Evolutionary conservation across 1,140 invertebrate genomes (phyloP).

Genomic region (Pogonognathellus flavescens): DNA sequence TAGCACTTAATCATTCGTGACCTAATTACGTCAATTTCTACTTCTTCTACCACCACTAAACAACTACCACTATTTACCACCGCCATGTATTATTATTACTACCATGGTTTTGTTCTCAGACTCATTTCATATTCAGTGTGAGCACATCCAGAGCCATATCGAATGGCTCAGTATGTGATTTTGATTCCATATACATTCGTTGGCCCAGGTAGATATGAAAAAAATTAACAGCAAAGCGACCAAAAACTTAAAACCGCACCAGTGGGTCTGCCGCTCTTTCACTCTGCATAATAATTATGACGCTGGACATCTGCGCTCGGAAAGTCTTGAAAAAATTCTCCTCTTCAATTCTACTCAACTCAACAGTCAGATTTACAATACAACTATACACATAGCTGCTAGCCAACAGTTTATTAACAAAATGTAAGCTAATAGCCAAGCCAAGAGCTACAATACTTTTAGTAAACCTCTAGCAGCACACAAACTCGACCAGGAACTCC

Average conservation of each 20-base stretch:
- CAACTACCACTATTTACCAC: no score
- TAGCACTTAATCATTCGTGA: conserved; percentile 55
- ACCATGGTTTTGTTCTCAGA: no score
- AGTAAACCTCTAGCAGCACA: background rate
- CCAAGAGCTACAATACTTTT: conserved; percentile 13
- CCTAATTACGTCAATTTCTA: conserved; percentile 52
- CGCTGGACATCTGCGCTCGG: conserved; percentile 57
- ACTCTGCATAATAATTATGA: conserved; percentile 57
- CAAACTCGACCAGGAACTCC: conserved; percentile 12
- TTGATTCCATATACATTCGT: conserved; percentile 4
- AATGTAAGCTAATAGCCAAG: background rate
- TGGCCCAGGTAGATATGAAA: conserved; percentile 13
- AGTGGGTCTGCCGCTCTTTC: conserved; percentile 52
- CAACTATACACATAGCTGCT: conserved; percentile 1
- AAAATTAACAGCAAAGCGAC: conserved; percentile 28
- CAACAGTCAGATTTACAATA: conserved; percentile 42
- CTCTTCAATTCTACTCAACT: conserved; percentile 33
- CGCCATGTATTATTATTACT: no score
- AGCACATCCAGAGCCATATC: conserved; percentile 46
- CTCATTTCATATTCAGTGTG: conserved; percentile 51
- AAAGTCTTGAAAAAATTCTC: conserved; percentile 43
- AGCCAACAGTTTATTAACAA: conserved; percentile 37
- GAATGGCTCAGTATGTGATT: conserved; percentile 52
- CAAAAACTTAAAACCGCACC: conserved; percentile 26
- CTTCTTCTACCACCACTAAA: background rate